Conservation (phyloP, 2,888 invertebrate genomes). For the Drosophila vallismaia region DNA sequence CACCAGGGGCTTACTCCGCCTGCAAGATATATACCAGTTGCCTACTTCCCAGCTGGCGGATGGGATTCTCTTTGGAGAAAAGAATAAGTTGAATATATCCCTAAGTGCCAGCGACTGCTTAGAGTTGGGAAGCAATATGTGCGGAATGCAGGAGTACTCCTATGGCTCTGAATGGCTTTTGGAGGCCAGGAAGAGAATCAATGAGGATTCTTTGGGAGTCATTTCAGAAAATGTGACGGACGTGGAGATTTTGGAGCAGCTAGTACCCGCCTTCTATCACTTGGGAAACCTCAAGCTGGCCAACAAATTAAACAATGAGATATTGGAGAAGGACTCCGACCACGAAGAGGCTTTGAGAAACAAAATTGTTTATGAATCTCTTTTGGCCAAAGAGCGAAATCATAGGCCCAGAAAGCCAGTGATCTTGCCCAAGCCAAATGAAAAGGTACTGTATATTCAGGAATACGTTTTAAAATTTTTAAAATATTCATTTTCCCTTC, state of each 20-base stretch:
- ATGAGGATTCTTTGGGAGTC: neutral
- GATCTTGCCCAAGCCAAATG: neutral
- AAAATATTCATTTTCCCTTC: too few species aligned
- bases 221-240: conserved; percentile 42
- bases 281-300: conserved; percentile 65
- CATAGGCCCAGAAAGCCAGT: neutral
- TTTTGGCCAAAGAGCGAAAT: conserved; percentile 37
- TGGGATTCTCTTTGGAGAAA: conserved; percentile 91
- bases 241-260: conserved; percentile 49
- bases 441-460: neutral
- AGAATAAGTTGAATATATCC: conserved; percentile 76
- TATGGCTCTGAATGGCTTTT: conserved; percentile 70
- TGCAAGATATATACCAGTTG: conserved; percentile 95
- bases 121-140: conserved; percentile 54
- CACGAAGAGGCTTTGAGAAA: conserved; percentile 48
- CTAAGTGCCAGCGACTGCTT: conserved; percentile 69
- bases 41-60: conserved; percentile 91
- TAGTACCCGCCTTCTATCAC: conserved; percentile 37
- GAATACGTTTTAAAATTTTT: neutral
- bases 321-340: conserved; percentile 52
- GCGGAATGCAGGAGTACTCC: conserved; percentile 32
- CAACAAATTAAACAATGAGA: conserved; percentile 54
- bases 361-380: conserved; percentile 17
- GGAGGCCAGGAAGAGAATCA: conserved; percentile 39
- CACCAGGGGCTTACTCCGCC: conserved; percentile 93